Conservation (phyloP, 2,888 invertebrate genomes). For the Himalopsyche kuldschensis region DNA sequence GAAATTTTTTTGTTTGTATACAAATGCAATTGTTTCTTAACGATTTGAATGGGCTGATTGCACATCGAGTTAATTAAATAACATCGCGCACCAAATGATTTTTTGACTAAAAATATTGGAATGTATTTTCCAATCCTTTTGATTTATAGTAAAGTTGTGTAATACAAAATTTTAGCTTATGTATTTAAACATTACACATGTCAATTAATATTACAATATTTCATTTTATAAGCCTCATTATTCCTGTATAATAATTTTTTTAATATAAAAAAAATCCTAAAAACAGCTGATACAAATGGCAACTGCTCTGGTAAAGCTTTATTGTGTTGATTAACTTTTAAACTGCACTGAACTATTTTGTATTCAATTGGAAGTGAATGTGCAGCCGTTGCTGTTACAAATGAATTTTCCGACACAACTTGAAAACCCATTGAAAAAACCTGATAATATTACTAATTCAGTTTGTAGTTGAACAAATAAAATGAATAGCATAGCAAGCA, state of each 20-base stretch:
- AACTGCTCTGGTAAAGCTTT: conserved; percentile 8
- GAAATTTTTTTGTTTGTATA: too few species aligned
- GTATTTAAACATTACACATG: too few species aligned
- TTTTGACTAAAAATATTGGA: too few species aligned
- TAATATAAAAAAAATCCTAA: background rate
- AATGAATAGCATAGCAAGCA: background rate
- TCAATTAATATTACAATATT: background rate
- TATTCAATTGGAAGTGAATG: background rate
- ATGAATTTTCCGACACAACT: background rate
- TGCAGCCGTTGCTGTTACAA: background rate
- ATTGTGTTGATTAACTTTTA: conserved; percentile 5
- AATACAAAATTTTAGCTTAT: too few species aligned
- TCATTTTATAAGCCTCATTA: background rate
- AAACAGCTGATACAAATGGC: conserved; percentile 19
- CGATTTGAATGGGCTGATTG: too few species aligned
- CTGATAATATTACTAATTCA: background rate
- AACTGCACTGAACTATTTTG: background rate
- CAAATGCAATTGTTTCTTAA: too few species aligned
- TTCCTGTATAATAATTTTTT: background rate
- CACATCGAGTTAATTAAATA: too few species aligned
- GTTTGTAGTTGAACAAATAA: background rate
- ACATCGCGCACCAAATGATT: too few species aligned
- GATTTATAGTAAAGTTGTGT: too few species aligned
- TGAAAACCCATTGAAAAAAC: background rate
- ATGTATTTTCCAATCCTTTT: too few species aligned